Base-by-base conservation (phyloP, 2,888 invertebrate species). In the Agonopterix alstromeriana region DNA sequence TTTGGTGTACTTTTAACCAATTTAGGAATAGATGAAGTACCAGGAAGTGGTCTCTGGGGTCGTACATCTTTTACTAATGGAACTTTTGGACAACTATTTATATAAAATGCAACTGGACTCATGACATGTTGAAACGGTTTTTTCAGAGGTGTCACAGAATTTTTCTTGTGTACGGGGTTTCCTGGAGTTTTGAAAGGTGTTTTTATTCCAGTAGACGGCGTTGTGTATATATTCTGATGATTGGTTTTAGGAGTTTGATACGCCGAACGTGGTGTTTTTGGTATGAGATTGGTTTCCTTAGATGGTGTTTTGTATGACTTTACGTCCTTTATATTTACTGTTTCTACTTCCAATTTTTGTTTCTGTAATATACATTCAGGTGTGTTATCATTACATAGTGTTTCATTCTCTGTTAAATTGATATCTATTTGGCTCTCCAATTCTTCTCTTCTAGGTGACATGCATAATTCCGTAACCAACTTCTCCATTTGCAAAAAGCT, bases 51-150 rank as follows among this genome's bases (percentile, higher is more conserved):
- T 53, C 75, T 82, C 42, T 67, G 73, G n/a, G 78, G 80, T 40
- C 67, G 65, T 0, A 85, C 67, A 65, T 78, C 68, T 61, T 73
- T 76, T 1, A 82, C 55, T 27, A 82, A 56, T 48, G 81, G 77
- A 17, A 63, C 71, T 58, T 74, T 71, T 3, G 83, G 79, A 36
- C 71, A 61, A 36, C 78, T 72, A 36, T 77, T 80, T 7, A 86
- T 85, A 43, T 85, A 86, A 47, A 73, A 68, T 41, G 83, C 83
- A 36, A 86, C 70, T 43, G 86, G 86, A 61, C 86, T 86, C 27
- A 63, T 57, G 36, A 85, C 75, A 50, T 85, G 74, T 50, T 78
- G 65, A 56, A 53, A 53, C 36, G 72, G 68, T 10, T 73, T 73
- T 58, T 65, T 75, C 52, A 67, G 76, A 8, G 63, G 40, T 46